These are phyloP conservation scores for Thomomys bottae DNA, from an alignment of 2,113 vertebrate species.

Conservation along the genomic window DNA sequence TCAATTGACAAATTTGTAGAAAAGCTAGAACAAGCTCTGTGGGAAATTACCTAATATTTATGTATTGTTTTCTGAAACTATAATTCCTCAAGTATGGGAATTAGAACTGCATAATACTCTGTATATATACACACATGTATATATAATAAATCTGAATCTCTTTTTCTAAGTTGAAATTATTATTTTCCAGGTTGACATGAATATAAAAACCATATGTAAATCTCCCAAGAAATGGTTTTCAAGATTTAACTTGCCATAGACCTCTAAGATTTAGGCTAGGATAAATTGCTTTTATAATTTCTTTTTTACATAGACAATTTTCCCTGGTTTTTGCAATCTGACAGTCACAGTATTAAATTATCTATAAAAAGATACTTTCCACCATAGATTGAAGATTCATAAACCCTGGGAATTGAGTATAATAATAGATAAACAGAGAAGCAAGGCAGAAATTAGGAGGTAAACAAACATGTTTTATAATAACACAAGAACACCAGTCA, in stretches of 20 bases:
- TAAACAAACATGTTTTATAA: slow-evolving; percentile 42
- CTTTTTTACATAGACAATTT: neutral
- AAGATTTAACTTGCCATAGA: neutral
- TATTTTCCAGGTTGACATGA: neutral
- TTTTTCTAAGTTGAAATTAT: neutral
- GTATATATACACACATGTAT: neutral
- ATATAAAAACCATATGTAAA: neutral
- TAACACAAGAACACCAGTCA: neutral
- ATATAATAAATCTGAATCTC: neutral
- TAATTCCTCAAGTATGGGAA: neutral
- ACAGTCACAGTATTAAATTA: neutral
- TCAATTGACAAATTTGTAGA: neutral
- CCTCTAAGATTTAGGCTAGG: neutral
- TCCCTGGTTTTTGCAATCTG: neutral
- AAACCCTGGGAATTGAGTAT: neutral
- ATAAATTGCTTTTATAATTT: slow-evolving; percentile 11
- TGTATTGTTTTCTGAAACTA: neutral
- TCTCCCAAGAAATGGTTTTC: neutral
- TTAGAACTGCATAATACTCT: neutral
- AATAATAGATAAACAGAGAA: neutral
- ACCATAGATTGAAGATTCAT: neutral
- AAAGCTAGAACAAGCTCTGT: neutral
- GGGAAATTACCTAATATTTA: neutral
- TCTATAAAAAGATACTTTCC: slow-evolving; percentile 34
- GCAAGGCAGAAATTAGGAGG: slow-evolving; percentile 30